Conservation (phyloP, 2,888 invertebrate genomes). For the Leptopilina myrica region DNA sequence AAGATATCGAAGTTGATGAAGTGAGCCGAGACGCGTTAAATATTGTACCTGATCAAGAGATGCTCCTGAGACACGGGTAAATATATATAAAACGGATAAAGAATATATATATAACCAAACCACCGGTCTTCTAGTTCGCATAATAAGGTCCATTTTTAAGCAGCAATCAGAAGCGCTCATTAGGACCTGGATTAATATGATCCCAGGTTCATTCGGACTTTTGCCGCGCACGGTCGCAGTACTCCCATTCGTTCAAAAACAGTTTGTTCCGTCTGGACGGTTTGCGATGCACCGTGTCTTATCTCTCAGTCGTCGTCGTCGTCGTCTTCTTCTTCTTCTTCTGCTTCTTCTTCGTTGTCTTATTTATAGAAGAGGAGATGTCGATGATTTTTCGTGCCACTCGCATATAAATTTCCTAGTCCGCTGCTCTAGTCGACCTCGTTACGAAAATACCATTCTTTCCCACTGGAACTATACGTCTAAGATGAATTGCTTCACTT, state of each 20-base stretch:
- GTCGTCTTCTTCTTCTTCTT: too few relatives aligned
- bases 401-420: slow-evolving; percentile 13
- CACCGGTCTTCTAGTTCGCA: slow-evolving; percentile 7
- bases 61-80: slow-evolving; percentile 32
- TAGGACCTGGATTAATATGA: slow-evolving; percentile 74
- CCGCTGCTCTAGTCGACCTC: slow-evolving; percentile 34
- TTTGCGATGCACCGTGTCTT: slow-evolving; percentile 43
- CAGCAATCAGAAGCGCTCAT: slow-evolving; percentile 67
- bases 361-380: slow-evolving; percentile 44
- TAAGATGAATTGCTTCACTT: slow-evolving; percentile 27
- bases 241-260: slow-evolving; percentile 52
- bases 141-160: slow-evolving; percentile 48
- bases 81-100: too few relatives aligned
- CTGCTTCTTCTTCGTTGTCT: slow-evolving; percentile 12
- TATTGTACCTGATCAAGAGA: slow-evolving; percentile 63
- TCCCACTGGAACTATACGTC: not conserved
- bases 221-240: slow-evolving; percentile 55
- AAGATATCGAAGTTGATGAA: slow-evolving; percentile 71
- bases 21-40: slow-evolving; percentile 69
- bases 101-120: too few relatives aligned
- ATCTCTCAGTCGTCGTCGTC: slow-evolving; percentile 14
- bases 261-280: slow-evolving; percentile 45
- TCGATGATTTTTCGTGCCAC: slow-evolving; percentile 37
- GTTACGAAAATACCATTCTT: slow-evolving; percentile 36
- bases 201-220: slow-evolving; percentile 60